Evolutionary conservation across 2,797 vertebrate genomes (phyloP), one percentile per base, ranked within the genome.

Genomic region (Xiphophorus birchmanni): DNA sequence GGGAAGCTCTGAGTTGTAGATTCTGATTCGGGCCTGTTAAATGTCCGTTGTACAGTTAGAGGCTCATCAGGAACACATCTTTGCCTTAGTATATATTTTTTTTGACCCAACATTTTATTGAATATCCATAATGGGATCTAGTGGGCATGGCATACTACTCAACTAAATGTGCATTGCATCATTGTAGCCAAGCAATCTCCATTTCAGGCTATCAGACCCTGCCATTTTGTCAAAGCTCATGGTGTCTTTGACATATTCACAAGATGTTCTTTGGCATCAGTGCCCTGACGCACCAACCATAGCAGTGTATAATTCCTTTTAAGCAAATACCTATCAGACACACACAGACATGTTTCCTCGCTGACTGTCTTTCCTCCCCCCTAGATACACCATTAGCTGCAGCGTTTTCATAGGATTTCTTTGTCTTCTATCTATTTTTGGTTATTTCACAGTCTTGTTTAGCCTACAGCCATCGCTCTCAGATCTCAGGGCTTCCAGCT

Each of bases 231-330:
- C 29, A 52, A 74, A 52, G 29, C 73, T 74, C 47, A 52, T 74
- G 32, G 47, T 74, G 32, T 74, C 73, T 74, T 69, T 67, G 71
- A 73, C 44, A 48, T 73, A 48, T 73, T 73, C 45, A 73, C 72
- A 73, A 48, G 65, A 69, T 69, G 65, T 48, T 32, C 45, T 48
- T 48, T 73, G 72, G 72, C 72, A 48, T 50, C 47, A 37, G 32
- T 37, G 44, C 73, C 47, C 73, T 74, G 47, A 74, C 23, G 32
- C 73, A 74, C 47, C 47, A 74, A 74, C n/a, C 47, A 7, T 74
- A 35, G 47, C 47, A 35, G 47, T 32, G 5, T 52, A 74, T 74
- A 50, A 74, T 74, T 48, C 73, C 29, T 32, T 52, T 74, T 32
- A 35, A 74, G 29, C 48, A 69, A 40, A 69, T 17, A 21, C 65